Evolutionary conservation across 2,797 vertebrate genomes (phyloP), one percentile per base, ranked within the genome.

Genomic region (Xiphorhynchus erythropygius): DNA sequence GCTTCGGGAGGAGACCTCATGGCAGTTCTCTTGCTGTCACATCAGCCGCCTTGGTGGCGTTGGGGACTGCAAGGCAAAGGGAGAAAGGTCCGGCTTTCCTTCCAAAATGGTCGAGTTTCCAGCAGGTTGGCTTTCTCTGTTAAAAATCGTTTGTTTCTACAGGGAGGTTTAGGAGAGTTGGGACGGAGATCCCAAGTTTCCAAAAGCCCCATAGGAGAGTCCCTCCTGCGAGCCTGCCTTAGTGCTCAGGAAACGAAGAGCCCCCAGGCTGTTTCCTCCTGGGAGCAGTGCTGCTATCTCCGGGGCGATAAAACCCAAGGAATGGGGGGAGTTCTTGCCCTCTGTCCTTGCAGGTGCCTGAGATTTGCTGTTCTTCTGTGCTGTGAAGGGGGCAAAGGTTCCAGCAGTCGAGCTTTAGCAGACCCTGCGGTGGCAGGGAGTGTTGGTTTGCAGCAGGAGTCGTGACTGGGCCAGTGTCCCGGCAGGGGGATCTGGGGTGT

Each of bases 381-480:
- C 44, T 7, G 1, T 2, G 6, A 56, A 76, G 11, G 6, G 9
- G 25, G 33, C 18, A 41, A 42, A 78, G 18, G 64, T 93, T 50
- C 65, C 22, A 24, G 65, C 46, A 62, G 1, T 0, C 2, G 11
- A 23, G 24, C 10, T 80, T 64, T 79, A 7, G 64, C 33, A 55
- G 71, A 27, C 25, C 14, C 24, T 18, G 13, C 2, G 0, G 3
- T 5, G 19, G 7, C 56, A 50, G 22, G 28, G 41, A 35, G 35
- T 33, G 8, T 68, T 35, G 16, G 17, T 81, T 55, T 52, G 65
- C 60, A 46, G 32, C 0, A 0, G 17, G 37, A 35, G 62, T 35
- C 1, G 8, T 64, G 42, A n/a, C 30, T 44, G 41, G 41, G 15
- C 62, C 18, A 1, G 22, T 1, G 0, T 39, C 35, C 11, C 0